These are phyloP conservation scores for Orthonevra nobilis DNA, from an alignment of 2,888 invertebrate genomes.

Conservation along the genomic window DNA sequence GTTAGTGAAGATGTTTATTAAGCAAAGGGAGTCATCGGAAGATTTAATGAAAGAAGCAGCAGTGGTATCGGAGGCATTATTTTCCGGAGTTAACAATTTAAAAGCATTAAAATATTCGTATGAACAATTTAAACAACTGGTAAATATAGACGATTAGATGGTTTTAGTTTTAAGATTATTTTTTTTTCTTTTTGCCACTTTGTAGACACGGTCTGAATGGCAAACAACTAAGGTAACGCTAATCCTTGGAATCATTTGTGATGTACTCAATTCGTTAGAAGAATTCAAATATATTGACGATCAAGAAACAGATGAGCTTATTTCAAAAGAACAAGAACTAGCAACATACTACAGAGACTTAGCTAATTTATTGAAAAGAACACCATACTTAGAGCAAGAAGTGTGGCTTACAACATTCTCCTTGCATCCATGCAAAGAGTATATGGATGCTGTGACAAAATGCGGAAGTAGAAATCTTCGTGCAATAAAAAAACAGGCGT, in stretches of 20 bases:
- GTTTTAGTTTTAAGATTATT: too few relatives aligned
- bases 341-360: constrained; percentile 76
- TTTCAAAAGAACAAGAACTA: constrained; percentile 75
- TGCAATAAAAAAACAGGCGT: constrained; percentile 46
- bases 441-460: constrained; percentile 75
- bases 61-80: constrained; percentile 33
- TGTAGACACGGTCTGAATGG: constrained; percentile 76
- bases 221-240: constrained; percentile 77
- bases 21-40: constrained; percentile 46
- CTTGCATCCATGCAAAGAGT: constrained; percentile 74
- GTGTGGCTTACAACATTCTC: constrained; percentile 78
- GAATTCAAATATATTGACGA: constrained; percentile 78
- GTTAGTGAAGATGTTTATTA: constrained; percentile 41
- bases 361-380: constrained; percentile 75
- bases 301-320: constrained; percentile 75
- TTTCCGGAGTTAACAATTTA: constrained; percentile 16
- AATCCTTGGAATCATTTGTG: constrained; percentile 75
- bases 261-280: constrained; percentile 76
- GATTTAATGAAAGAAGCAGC: constrained; percentile 33
- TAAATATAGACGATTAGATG: constrained; percentile 28
- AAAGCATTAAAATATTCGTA: constrained; percentile 31
- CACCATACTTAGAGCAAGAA: constrained; percentile 77
- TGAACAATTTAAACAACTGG: constrained; percentile 25
- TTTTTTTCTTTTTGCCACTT: not conserved
- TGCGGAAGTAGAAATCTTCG: constrained; percentile 73